These are phyloP conservation scores for Odontamblyopus rebecca DNA, from an alignment of 2,797 vertebrate species.

Conservation along the genomic window DNA sequence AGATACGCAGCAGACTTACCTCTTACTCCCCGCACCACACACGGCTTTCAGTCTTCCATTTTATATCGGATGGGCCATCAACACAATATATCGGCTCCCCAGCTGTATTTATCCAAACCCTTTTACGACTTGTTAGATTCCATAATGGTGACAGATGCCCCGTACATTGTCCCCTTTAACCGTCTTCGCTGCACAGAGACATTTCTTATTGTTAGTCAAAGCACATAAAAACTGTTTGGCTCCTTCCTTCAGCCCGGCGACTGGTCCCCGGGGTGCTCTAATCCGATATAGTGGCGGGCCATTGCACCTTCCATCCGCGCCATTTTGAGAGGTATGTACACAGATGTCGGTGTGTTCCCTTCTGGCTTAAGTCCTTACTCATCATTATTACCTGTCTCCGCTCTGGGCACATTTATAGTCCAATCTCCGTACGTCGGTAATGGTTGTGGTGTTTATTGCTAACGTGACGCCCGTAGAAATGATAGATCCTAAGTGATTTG, in stretches of 20 bases:
- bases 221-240: conserved; percentile 18
- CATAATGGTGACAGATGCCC: neutral
- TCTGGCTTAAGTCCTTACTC: conserved; percentile 58
- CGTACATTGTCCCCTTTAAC: neutral
- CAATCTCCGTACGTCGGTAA: conserved; percentile 53
- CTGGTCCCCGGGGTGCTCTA: conserved; percentile 82
- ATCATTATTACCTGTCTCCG: conserved; percentile 65
- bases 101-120: neutral
- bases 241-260: conserved; percentile 24
- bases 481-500: conserved; percentile 66
- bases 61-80: neutral
- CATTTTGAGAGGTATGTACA: conserved; percentile 50
- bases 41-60: neutral
- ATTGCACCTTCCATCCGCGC: conserved; percentile 57
- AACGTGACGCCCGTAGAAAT: conserved; percentile 60
- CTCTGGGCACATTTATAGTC: conserved; percentile 61
- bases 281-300: conserved; percentile 80
- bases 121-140: neutral
- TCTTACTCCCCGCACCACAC: neutral
- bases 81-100: neutral
- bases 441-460: conserved; percentile 74
- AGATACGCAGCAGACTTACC: neutral
- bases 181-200: neutral
- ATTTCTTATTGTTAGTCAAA: conserved; percentile 28
- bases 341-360: conserved; percentile 58